Evolutionary conservation across 2,797 vertebrate species (phyloP).

Genomic region (Oryzias dopingdopingensis): DNA sequence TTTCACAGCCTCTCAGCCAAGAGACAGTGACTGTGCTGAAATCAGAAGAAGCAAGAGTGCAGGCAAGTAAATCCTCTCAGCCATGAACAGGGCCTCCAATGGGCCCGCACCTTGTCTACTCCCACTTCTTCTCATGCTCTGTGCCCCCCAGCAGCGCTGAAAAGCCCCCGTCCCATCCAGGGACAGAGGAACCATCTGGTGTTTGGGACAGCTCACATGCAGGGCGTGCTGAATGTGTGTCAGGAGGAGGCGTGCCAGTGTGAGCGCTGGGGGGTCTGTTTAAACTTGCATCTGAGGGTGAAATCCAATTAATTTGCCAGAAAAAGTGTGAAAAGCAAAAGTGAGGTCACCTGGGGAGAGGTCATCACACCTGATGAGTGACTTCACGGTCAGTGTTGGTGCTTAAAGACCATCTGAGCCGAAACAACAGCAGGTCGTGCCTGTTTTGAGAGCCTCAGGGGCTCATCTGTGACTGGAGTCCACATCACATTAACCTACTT

Average conservation of each 20-base stretch:
- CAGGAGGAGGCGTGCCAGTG: constrained; percentile 22
- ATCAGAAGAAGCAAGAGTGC: constrained; percentile 26
- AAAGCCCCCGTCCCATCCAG: constrained; percentile 70
- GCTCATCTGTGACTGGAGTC: constrained; percentile 66
- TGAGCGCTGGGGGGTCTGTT: constrained; percentile 7
- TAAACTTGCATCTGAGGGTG: constrained; percentile 16
- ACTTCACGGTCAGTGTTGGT: background rate
- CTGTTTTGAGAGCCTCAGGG: constrained; percentile 31
- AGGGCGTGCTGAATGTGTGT: constrained; percentile 48
- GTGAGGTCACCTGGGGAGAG: background rate
- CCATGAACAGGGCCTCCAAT: constrained; percentile 59
- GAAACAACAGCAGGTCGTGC: constrained; percentile 25
- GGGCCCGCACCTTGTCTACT: constrained; percentile 47
- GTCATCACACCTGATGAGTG: background rate
- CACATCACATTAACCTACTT: constrained; percentile 75
- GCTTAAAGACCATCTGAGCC: background rate
- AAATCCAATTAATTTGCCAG: constrained; percentile 31
- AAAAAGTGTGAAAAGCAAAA: constrained; percentile 6
- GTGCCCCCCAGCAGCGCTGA: constrained; percentile 55
- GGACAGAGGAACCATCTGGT: constrained; percentile 81
- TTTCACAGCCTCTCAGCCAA: constrained; percentile 1
- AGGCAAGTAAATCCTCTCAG: constrained; percentile 66
- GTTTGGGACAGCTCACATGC: constrained; percentile 73
- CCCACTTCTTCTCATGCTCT: constrained; percentile 25
- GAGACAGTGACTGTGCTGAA: constrained; percentile 52